phyloP scores from a whole-genome alignment of 2,797 vertebrate species.

The Notolabrus celidotus region DNA sequence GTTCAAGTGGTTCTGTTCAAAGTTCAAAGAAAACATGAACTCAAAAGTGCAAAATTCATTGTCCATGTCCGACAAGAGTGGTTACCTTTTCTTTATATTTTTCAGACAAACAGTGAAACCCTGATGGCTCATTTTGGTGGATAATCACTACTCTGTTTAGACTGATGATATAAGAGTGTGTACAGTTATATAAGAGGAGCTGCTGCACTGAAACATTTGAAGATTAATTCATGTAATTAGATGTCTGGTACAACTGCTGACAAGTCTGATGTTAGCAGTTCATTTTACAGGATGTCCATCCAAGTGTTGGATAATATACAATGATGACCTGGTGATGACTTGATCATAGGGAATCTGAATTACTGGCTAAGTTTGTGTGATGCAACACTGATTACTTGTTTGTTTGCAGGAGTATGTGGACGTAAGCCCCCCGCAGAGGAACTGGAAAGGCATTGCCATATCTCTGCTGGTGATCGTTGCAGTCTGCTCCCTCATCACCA shows the following conservation, averaged over 20 bases:
- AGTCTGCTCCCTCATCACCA: slow-evolving; percentile 94
- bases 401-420: slow-evolving; percentile 83
- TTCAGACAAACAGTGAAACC: background rate
- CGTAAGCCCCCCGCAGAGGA: slow-evolving; percentile 92
- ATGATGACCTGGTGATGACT: too few relatives aligned
- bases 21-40: slow-evolving; percentile 1
- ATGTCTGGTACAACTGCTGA: background rate
- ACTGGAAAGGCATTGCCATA: slow-evolving; percentile 97
- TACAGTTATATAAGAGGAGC: background rate
- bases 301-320: too few relatives aligned
- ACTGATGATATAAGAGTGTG: slow-evolving; percentile 12
- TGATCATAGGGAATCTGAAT: background rate
- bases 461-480: slow-evolving; percentile 94
- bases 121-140: background rate
- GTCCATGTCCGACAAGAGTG: background rate
- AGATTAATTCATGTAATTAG: slow-evolving; percentile 17
- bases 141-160: slow-evolving; percentile 37
- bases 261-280: too few relatives aligned
- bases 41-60: slow-evolving; percentile 13
- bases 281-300: too few relatives aligned
- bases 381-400: background rate
- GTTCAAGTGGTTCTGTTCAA: background rate
- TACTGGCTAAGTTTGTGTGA: too few relatives aligned
- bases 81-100: background rate
- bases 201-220: background rate